phyloP scores from a whole-genome alignment of 2,113 vertebrate species.

The Thermophis baileyi region DNA sequence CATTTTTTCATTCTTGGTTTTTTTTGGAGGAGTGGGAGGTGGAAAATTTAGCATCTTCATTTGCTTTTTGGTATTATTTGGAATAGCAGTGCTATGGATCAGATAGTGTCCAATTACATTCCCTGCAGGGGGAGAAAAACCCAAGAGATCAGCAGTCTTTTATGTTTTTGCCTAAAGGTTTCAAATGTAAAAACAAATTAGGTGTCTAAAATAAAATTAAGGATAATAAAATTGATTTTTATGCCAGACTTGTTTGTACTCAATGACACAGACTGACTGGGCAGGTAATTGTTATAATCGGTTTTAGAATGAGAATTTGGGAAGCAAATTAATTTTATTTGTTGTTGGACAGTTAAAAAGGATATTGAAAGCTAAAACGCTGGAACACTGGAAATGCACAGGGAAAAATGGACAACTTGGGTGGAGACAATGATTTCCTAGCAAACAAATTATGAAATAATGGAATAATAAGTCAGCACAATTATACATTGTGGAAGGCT shows the following conservation, averaged over 20 bases:
- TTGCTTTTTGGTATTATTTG: constrained; percentile 51
- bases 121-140: constrained; percentile 68
- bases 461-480: background rate
- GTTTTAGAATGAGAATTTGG: constrained; percentile 37
- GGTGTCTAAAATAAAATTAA: constrained; percentile 70
- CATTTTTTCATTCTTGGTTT: constrained; percentile 21
- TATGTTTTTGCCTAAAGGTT: constrained; percentile 61
- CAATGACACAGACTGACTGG: constrained; percentile 55
- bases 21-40: background rate
- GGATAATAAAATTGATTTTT: constrained; percentile 60
- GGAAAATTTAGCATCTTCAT: constrained; percentile 53
- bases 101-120: constrained; percentile 67
- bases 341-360: constrained; percentile 27
- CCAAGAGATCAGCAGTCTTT: constrained; percentile 55
- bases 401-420: background rate
- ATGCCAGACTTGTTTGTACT: constrained; percentile 60
- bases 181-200: constrained; percentile 70
- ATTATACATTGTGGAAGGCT: background rate
- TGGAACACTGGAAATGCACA: background rate
- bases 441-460: background rate
- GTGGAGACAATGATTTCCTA: background rate
- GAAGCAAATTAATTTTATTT: constrained; percentile 19
- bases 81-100: constrained; percentile 45
- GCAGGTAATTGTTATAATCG: constrained; percentile 59
- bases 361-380: constrained; percentile 16